These are phyloP conservation scores for Cabera pusaria DNA, from an alignment of 2,888 invertebrate species.

Conservation along the genomic window DNA sequence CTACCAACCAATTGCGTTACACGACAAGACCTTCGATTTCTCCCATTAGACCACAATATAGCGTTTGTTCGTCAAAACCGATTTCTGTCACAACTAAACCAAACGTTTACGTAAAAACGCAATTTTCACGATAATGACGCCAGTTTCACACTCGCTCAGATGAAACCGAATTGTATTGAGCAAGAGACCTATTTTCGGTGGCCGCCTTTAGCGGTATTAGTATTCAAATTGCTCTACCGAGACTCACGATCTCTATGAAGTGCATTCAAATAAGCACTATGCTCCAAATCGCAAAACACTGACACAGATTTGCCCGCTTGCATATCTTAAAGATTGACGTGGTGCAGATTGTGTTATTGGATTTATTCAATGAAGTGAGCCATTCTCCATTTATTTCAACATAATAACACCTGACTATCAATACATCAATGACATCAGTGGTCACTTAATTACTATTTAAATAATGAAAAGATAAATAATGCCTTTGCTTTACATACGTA, in stretches of 20 bases:
- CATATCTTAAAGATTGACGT: constrained; percentile 11
- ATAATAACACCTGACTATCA: constrained; percentile 13
- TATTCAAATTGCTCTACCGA: constrained; percentile 43
- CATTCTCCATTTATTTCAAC: constrained; percentile 12
- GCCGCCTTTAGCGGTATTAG: constrained; percentile 36
- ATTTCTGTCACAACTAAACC: constrained; percentile 45
- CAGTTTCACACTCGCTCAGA: constrained; percentile 40
- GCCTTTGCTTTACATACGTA: no score
- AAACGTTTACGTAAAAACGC: constrained; percentile 46
- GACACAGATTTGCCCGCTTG: constrained; percentile 29
- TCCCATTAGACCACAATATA: constrained; percentile 60
- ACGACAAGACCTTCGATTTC: constrained; percentile 66
- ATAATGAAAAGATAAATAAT: no score
- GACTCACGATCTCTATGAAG: constrained; percentile 35
- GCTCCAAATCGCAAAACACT: constrained; percentile 34
- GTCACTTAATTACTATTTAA: no score
- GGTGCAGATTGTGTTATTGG: constrained; percentile 16
- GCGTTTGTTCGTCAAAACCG: constrained; percentile 60
- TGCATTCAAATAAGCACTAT: constrained; percentile 44
- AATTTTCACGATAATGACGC: constrained; percentile 36
- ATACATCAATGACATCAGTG: constrained; percentile 18
- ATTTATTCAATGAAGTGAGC: constrained; percentile 16
- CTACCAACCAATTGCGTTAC: constrained; percentile 52
- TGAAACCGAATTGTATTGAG: constrained; percentile 41
- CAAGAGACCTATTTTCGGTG: constrained; percentile 44